Base-by-base conservation (phyloP, 2,113 vertebrate species). In the Antechinus flavipes region DNA sequence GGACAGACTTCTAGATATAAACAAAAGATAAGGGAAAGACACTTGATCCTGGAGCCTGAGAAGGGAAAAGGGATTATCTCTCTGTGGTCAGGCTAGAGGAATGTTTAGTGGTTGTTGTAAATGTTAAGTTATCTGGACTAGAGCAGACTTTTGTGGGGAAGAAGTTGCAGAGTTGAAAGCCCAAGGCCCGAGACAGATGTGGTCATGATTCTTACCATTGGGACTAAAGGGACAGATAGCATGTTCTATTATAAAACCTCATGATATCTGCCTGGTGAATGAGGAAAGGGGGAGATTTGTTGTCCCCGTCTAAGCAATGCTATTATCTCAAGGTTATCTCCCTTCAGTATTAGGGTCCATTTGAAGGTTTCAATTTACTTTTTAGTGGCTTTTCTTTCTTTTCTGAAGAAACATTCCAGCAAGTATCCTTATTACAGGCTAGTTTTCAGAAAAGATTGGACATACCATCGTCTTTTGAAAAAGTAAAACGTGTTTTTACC, bases 311-410 rank as follows among this genome's bases (percentile, higher is more conserved):
- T 95, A 55, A 96, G 47, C 35, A 96, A 93, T 93, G 54, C 54
- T 93, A 93, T 96, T 93, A 95, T 95, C 93, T 53, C 91, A 53
- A n/a, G 76, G 91, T 52, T 8, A 24, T 89, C 93, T 93, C n/a
- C 4, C 52, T 11, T 0, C 54, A 30, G 47, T 1, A 12, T 90
- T 53, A 96, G 76, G 52, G 46, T 95, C 91, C 93, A 12, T 90
- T 91, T 91, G 94, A 96, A 91, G 96, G 96, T 94, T 97, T 91
- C 97, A 93, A 55, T 96, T 97, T 95, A 97, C 94, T 95, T 94
- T 54, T 92, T 95, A 94, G 95, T n/a, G 93, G 89, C 54, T 93
- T 93, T 93, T 47, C 89, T 97, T 96, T 92, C 90, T 46, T 92
- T 94, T 92, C 53, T 26, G 49, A 91, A 52, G 47, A 95, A 55